Evolutionary conservation across 2,113 vertebrate genomes (phyloP).

Genomic region (Pionites leucogaster): DNA sequence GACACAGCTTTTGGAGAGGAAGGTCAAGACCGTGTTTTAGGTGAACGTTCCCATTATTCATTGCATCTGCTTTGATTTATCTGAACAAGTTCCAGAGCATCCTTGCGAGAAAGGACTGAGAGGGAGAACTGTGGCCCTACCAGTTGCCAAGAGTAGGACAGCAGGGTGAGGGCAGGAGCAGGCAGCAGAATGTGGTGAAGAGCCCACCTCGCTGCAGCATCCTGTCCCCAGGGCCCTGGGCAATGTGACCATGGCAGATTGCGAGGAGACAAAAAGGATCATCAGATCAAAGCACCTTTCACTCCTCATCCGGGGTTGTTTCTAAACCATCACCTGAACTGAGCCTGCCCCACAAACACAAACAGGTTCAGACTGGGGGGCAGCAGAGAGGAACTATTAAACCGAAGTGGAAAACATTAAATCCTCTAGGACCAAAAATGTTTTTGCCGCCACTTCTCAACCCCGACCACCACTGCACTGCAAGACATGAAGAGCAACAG

Average conservation of each 20-base stretch:
- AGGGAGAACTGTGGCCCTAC: background rate
- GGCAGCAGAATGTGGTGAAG: background rate
- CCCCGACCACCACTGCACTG: fast-evolving
- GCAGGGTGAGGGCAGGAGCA: fast-evolving
- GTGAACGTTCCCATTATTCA: background rate
- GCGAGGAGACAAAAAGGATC: background rate
- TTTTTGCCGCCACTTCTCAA: background rate
- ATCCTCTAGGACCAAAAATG: background rate
- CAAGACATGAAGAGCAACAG: background rate
- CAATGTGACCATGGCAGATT: background rate
- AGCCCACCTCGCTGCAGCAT: background rate
- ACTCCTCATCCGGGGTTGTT: background rate
- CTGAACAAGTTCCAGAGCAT: background rate
- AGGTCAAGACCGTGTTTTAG: background rate
- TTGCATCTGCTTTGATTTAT: background rate
- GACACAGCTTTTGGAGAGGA: background rate
- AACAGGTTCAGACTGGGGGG: background rate
- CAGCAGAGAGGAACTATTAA: fast-evolving
- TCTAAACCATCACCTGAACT: background rate
- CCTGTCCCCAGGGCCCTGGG: background rate
- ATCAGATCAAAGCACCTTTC: background rate
- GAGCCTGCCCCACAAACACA: background rate
- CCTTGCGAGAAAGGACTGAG: fast-evolving
- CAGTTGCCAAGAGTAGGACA: background rate
- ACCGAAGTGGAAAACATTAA: background rate